These are phyloP conservation scores for Emmelina monodactyla DNA, from an alignment of 2,888 invertebrate genomes.

Conservation along the genomic window DNA sequence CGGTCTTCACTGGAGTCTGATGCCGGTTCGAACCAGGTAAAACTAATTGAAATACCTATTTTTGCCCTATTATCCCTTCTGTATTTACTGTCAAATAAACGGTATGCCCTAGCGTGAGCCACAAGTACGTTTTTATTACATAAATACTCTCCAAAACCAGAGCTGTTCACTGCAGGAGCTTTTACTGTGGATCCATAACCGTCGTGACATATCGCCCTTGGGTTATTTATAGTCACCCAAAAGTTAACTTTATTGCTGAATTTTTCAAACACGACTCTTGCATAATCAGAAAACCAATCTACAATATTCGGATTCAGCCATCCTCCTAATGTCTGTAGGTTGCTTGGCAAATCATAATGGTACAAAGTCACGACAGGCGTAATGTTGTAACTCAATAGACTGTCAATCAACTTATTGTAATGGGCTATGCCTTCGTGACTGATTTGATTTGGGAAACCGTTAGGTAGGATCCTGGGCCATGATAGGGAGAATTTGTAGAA, in stretches of 20 bases:
- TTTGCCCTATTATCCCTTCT: slow-evolving; percentile 27
- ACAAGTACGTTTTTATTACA: slow-evolving; percentile 62
- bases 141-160: slow-evolving; percentile 55
- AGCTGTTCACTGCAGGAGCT: slow-evolving; percentile 39
- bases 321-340: slow-evolving; percentile 64
- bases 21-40: slow-evolving; percentile 57
- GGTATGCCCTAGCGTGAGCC: slow-evolving; percentile 62
- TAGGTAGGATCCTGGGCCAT: slow-evolving; percentile 72
- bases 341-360: slow-evolving; percentile 69
- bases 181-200: slow-evolving; percentile 34
- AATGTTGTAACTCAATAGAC: slow-evolving; percentile 60
- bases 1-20: slow-evolving; percentile 47
- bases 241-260: slow-evolving; percentile 55
- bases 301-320: slow-evolving; percentile 63
- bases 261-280: slow-evolving; percentile 51
- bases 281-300: slow-evolving; percentile 64
- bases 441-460: slow-evolving; percentile 52
- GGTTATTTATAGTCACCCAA: slow-evolving; percentile 70
- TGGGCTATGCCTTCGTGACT: slow-evolving; percentile 68
- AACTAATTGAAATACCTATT: slow-evolving; percentile 38
- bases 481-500: slow-evolving; percentile 69
- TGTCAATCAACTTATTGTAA: slow-evolving; percentile 70
- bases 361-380: slow-evolving; percentile 67
- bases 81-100: slow-evolving; percentile 35
- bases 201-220: slow-evolving; percentile 38